Evolutionary conservation across 2,113 vertebrate genomes (phyloP).

Genomic region (Dasyornis broadbenti): DNA sequence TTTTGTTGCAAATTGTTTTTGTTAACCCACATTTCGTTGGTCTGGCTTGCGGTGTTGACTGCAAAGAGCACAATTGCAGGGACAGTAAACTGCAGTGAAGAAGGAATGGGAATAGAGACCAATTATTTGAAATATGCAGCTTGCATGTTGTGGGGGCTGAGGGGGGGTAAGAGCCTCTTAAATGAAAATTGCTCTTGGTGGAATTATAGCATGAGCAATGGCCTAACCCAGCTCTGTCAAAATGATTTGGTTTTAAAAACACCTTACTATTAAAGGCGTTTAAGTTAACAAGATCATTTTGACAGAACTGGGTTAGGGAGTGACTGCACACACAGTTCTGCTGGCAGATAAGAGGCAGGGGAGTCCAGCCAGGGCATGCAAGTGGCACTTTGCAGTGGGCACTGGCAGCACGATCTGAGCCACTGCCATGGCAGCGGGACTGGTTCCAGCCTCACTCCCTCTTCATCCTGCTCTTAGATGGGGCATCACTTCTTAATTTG

Average conservation of each 20-base stretch:
- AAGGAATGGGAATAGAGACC: not conserved
- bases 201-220: slow-evolving; percentile 15
- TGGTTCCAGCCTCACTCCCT: not conserved
- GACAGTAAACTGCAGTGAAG: not conserved
- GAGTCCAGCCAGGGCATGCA: not conserved
- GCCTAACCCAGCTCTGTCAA: slow-evolving; percentile 53
- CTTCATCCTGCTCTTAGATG: not conserved
- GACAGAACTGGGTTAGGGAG: slow-evolving; percentile 64
- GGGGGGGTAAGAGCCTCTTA: not conserved
- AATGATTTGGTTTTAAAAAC: slow-evolving; percentile 49
- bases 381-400: not conserved
- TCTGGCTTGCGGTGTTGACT: not conserved
- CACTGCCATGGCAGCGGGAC: not conserved
- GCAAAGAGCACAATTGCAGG: not conserved
- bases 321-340: not conserved
- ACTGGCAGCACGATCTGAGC: not conserved
- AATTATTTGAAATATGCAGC: not conserved
- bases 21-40: not conserved
- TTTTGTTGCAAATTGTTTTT: not conserved
- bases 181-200: slow-evolving; percentile 1
- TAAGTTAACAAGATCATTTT: slow-evolving; percentile 58
- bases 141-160: not conserved
- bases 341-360: not conserved
- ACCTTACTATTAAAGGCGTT: slow-evolving; percentile 58
- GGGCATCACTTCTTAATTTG: not conserved